Evolutionary conservation across 2,797 vertebrate genomes (phyloP).

Genomic region (Podargus strigoides): DNA sequence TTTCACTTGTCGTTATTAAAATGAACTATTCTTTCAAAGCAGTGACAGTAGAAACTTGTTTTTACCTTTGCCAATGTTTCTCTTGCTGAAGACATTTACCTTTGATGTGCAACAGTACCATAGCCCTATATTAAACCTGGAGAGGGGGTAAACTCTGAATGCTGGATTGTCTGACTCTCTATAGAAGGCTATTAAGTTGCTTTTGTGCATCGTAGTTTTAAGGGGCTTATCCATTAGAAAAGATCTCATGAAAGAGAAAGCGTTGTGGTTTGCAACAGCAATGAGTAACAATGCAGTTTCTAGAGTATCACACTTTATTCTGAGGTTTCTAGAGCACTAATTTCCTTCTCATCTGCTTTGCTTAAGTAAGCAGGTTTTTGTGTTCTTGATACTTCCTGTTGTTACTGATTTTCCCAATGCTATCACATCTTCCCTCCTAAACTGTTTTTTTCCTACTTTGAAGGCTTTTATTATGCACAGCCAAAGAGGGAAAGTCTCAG

Average conservation of each 20-base stretch:
- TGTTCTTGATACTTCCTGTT: background rate
- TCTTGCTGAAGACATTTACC: background rate
- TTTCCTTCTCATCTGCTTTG: background rate
- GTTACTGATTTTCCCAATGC: background rate
- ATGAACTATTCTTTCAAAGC: background rate
- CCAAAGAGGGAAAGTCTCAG: background rate
- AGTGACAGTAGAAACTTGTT: background rate
- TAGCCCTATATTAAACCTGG: background rate
- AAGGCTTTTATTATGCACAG: background rate
- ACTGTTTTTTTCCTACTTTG: background rate
- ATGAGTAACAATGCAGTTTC: background rate
- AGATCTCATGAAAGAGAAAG: background rate
- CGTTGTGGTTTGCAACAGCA: background rate
- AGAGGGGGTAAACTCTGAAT: background rate
- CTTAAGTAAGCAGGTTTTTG: background rate
- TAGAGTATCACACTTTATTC: background rate
- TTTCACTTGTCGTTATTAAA: slow-evolving; percentile 15
- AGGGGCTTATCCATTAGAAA: background rate
- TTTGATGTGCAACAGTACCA: background rate
- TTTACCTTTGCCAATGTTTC: background rate
- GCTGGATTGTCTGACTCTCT: background rate
- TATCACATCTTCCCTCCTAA: background rate
- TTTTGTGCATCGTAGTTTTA: background rate
- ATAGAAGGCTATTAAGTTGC: background rate
- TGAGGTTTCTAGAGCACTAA: background rate